Evolutionary conservation across 1,140 invertebrate genomes (phyloP).

Genomic region (Drosophila watanabei): DNA sequence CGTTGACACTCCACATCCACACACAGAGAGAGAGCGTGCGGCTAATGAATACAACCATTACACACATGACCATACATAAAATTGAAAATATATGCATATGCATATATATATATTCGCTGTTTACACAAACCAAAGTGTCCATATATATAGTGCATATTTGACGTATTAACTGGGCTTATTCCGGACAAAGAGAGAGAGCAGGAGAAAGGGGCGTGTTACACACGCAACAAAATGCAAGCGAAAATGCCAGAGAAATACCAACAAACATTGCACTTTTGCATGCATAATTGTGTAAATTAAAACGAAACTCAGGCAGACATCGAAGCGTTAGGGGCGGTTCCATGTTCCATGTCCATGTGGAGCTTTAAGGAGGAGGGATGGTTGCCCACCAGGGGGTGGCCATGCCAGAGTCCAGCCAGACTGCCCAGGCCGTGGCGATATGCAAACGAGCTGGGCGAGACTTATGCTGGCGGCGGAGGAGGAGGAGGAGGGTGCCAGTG

Average conservation of each 20-base stretch:
- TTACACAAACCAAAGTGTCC: conserved; percentile 46
- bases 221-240: conserved; percentile 73
- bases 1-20: conserved; percentile 46
- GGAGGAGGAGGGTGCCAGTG: not conserved
- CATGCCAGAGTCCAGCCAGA: conserved; percentile 6
- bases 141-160: conserved; percentile 62
- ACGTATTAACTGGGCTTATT: conserved; percentile 72
- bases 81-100: conserved; percentile 27
- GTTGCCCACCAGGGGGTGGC: conserved; percentile 12
- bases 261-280: conserved; percentile 82
- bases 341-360: conserved; percentile 20
- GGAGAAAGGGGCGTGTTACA: conserved; percentile 34
- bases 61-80: conserved; percentile 31
- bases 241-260: conserved; percentile 62
- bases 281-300: conserved; percentile 83
- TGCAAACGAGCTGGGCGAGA: conserved; percentile 63
- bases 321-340: conserved; percentile 25
- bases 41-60: conserved; percentile 53
- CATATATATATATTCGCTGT: conserved; percentile 16
- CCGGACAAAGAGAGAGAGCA: conserved; percentile 13
- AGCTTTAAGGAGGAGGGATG: conserved; percentile 5
- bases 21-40: conserved; percentile 38
- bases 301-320: conserved; percentile 67
- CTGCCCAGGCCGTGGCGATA: conserved; percentile 50
- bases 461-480: conserved; percentile 26